These are phyloP conservation scores for Acrobasis repandana DNA, from an alignment of 2,888 invertebrate species.

Conservation along the genomic window DNA sequence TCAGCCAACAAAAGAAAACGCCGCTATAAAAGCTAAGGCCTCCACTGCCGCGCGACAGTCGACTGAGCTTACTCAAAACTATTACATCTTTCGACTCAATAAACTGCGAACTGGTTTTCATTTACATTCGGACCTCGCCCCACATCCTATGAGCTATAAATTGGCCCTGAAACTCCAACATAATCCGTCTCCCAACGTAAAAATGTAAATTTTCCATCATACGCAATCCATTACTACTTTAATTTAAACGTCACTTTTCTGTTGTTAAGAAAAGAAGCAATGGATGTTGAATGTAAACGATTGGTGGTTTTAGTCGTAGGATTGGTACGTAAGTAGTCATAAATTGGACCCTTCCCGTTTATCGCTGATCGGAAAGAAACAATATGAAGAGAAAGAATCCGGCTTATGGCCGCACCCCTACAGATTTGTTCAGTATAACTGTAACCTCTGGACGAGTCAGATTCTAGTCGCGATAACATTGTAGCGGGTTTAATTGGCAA, in stretches of 20 bases:
- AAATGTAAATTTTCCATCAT: conserved; percentile 18
- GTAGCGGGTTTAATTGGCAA: neutral
- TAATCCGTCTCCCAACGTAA: conserved; percentile 31
- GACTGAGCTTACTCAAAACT: conserved; percentile 29
- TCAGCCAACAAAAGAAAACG: conserved; percentile 14
- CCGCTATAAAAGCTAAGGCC: conserved; percentile 12
- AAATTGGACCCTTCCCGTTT: conserved; percentile 54
- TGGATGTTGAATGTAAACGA: conserved; percentile 23
- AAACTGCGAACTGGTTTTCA: conserved; percentile 53
- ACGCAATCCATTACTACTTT: conserved; percentile 32
- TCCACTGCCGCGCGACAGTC: conserved; percentile 10
- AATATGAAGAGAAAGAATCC: conserved; percentile 55
- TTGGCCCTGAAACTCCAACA: conserved; percentile 50
- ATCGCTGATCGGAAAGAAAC: conserved; percentile 61
- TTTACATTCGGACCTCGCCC: conserved; percentile 53
- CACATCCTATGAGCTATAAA: conserved; percentile 54
- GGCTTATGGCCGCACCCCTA: conserved; percentile 45
- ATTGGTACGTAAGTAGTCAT: conserved; percentile 39
- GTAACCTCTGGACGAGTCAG: conserved; percentile 39
- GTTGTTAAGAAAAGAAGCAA: conserved; percentile 12
- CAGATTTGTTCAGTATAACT: conserved; percentile 46
- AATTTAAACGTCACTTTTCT: neutral
- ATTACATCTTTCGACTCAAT: conserved; percentile 53
- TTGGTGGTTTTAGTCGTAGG: conserved; percentile 16
- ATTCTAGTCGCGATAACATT: conserved; percentile 35